Evolutionary conservation across 2,888 invertebrate genomes (phyloP).

Genomic region (Blomia tropicalis): DNA sequence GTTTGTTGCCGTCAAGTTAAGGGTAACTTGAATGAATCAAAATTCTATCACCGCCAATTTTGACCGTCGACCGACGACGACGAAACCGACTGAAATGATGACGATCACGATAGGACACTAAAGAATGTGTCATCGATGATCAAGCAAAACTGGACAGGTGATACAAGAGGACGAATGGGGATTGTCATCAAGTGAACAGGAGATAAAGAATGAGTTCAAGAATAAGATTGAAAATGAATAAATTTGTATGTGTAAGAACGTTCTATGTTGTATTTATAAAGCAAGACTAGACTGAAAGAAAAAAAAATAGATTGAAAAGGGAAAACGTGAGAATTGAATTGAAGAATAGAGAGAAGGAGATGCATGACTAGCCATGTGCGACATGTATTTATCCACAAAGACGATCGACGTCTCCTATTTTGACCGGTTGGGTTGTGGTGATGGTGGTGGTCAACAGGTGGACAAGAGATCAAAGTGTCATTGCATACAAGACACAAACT

Average conservation of each 20-base stretch:
- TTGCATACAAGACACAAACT: too few species aligned
- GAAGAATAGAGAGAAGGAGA: too few species aligned
- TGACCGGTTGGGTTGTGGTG: too few species aligned
- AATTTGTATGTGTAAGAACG: not conserved
- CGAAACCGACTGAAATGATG: too few species aligned
- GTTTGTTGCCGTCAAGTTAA: not conserved
- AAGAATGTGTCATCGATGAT: constrained; percentile 11
- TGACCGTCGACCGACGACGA: too few species aligned
- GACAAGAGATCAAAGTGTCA: too few species aligned
- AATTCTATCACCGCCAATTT: too few species aligned
- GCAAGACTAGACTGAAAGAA: not conserved
- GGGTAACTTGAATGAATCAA: not conserved
- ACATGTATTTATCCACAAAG: not conserved
- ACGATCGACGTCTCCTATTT: too few species aligned
- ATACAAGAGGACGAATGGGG: not conserved
- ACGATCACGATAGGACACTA: too few species aligned
- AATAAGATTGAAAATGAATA: not conserved
- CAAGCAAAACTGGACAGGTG: constrained; percentile 6
- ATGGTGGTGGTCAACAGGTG: not conserved
- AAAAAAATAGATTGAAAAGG: not conserved
- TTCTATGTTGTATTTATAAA: too few species aligned
- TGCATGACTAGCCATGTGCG: constrained; percentile 8
- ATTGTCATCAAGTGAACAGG: too few species aligned
- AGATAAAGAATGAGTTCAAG: not conserved
- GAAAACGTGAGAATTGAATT: constrained; percentile 15